Conservation (phyloP, 2,888 invertebrate species). For the Hemaris fuciformis region DNA sequence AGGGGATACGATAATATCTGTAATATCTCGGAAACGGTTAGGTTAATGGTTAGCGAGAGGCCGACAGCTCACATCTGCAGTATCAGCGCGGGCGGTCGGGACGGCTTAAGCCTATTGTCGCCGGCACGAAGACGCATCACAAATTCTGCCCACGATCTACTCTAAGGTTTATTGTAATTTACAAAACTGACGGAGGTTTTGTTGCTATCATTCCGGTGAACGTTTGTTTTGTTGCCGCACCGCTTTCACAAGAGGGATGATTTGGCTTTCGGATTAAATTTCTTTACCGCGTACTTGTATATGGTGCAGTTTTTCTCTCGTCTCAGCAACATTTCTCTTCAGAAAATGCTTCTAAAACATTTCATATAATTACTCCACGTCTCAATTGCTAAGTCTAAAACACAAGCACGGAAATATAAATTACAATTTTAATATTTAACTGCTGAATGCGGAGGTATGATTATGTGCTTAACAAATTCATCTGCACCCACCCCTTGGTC, state of each 20-base stretch:
- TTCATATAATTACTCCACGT: constrained; percentile 25
- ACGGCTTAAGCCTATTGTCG: constrained; percentile 68
- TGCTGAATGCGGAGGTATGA: constrained; percentile 21
- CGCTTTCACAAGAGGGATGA: constrained; percentile 36
- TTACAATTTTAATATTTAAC: constrained; percentile 21
- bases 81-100: constrained; percentile 40
- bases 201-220: constrained; percentile 61
- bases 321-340: neutral
- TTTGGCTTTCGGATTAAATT: constrained; percentile 38
- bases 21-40: constrained; percentile 47
- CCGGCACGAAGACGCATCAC: constrained; percentile 58
- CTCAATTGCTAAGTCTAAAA: constrained; percentile 26
- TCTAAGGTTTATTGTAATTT: constrained; percentile 78
- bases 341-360: neutral
- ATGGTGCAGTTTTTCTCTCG: constrained; percentile 16
- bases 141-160: constrained; percentile 71
- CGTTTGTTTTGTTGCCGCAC: constrained; percentile 60
- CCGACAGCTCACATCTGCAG: constrained; percentile 56
- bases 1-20: constrained; percentile 41
- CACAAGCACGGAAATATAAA: constrained; percentile 26
- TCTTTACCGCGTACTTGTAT: constrained; percentile 24
- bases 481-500: constrained; percentile 44
- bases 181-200: constrained; percentile 75
- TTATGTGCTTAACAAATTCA: constrained; percentile 47
- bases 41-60: constrained; percentile 56